Base-by-base conservation (phyloP, 2,797 vertebrate genomes). In the Numenius phaeopus region DNA sequence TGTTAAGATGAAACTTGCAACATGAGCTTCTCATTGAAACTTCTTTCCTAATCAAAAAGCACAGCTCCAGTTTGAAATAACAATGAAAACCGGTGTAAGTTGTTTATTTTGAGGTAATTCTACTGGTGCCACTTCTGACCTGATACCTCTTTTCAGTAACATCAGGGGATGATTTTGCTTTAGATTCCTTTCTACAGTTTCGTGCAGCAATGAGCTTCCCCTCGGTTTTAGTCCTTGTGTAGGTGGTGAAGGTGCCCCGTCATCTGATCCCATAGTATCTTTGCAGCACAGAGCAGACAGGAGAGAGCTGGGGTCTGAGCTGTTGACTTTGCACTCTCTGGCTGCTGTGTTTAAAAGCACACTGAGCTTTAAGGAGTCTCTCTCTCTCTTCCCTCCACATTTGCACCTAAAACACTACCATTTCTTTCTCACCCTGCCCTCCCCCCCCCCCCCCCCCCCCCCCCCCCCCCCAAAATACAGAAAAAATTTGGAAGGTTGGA, bases 361-460 rank as follows among this genome's bases (percentile, higher is more conserved):
- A 10, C 10, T 29, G 30, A 80, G 11, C 59, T 59, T 67, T 49
- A 58, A 62, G 17, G 17, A 64, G 24, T 82, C 8, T 16, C 3
- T 55, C 14, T 72, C 40, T 65, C 0, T 30, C 4, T 1, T 3
- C 5, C 10, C 34, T 82, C 57, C 55, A 23, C 9, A 2, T 79
- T 92, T 79, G 23, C 19, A 34, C 17, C 8, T 39, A 24, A 78
- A 91, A 17, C 2, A 2, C 22, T 59, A 18, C 27, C 8, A 14
- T 89, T 89, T 76, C 59, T 64, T 87, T 37, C 16, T 55, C 19
- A 13, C 7, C 17, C 7, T 4, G 7, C 11, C 2, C 7, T 49
- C 47, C 22, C 47, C 7, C 16, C 6, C 5, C 6, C 11, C 3
- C 7, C 9, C 47, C 22, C 47, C 7, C 16, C 6, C 5, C 6